Base-by-base conservation (phyloP, 1,140 invertebrate species). In the Sesamia nonagrioides region DNA sequence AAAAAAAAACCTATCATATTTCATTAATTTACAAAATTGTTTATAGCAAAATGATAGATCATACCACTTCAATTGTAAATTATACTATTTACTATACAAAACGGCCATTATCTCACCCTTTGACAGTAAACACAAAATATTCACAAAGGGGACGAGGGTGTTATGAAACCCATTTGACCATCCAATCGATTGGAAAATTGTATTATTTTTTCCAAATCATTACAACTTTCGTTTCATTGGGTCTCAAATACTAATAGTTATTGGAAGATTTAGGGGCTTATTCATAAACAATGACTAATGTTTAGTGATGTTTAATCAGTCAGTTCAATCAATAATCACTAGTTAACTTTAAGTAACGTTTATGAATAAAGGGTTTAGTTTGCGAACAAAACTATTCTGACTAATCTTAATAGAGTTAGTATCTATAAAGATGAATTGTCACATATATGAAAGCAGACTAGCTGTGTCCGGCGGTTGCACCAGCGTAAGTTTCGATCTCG, bases 101-200 rank as follows among this genome's bases (percentile, higher is more conserved):
- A 42, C 37, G 18, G 7, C 61, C 17, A 21, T 66, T 42, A 42
- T 66, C 17, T 40, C 37, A 0, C 61, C 61, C 37, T 66, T 42
- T 17, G 37, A 13, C 17, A 69, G 45, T 48, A 69, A 48, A 69
- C 54, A n/a, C 52, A 45, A 42, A 42, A 74, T 40, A 74, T 58
- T 42, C 15, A 45, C 18, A 4, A 13, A 35, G 6, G 11, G 5
- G 15, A 48, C 45, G 17, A 5, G 56, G n/a, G 52, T 17, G n/a
- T 21, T 63, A 63, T 37, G 72, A 75, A 61, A 61, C 27, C 42
- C 56, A 75, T 75, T 75, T 37, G 58, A 75, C 42, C 40, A 37
- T 6, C 33, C 45, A 75, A 63, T 75, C 45, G 56, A 75, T 75
- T 75, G 73, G 73, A 75, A 75, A 63, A 50, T 75, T 61, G 37